Evolutionary conservation across 2,113 vertebrate species (phyloP), one percentile per base, ranked within the genome.

Genomic region (Fregata magnificens): DNA sequence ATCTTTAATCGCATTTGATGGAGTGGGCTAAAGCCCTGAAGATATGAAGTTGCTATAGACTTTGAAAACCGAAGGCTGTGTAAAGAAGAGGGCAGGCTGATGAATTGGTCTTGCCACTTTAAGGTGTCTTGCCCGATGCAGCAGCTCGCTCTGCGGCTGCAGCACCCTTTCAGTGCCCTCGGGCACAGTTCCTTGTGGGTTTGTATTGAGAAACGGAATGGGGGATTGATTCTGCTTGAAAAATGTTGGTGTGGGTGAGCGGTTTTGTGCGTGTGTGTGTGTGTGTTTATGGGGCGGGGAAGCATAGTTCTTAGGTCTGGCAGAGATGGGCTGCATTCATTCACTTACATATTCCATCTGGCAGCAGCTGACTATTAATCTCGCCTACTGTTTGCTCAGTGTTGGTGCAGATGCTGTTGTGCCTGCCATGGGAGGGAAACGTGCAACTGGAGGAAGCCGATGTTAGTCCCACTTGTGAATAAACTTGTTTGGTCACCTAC

Each of bases 1-100:
- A 0, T 44, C 44, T 65, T 17, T 66, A 34, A 10, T 29, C 0
- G 1, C 25, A 3, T 12, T 18, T 26, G n/a, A 5, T 32, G 40
- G 10, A 16, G 22, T 10, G 13, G 29, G 49, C 45, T n/a, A 8
- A 45, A 77, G 45, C 50, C 16, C 42, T 15, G 65, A 78, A 63
- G 65, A 42, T 36, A 12, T 34, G 55, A 44, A 79, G 29, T 20
- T 45, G 18, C 38, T 59, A 6, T 49, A 42, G 36, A 16, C 36
- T 47, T 50, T 34, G 79, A 32, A 82, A 55, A 52, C 8, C 2
- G 3, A 59, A 49, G 66, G 24, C 2, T 9, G 2, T 65, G 21
- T 70, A 25, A 86, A 40, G 47, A 58, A 59, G 17, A 47, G 21
- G n/a, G 31, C 42, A 15, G 53, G 53, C 13, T 34, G 11, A 19